Evolutionary conservation across 2,113 vertebrate genomes (phyloP), one percentile per base, ranked within the genome.

Genomic region (Dolichallabes microphthalmus): DNA sequence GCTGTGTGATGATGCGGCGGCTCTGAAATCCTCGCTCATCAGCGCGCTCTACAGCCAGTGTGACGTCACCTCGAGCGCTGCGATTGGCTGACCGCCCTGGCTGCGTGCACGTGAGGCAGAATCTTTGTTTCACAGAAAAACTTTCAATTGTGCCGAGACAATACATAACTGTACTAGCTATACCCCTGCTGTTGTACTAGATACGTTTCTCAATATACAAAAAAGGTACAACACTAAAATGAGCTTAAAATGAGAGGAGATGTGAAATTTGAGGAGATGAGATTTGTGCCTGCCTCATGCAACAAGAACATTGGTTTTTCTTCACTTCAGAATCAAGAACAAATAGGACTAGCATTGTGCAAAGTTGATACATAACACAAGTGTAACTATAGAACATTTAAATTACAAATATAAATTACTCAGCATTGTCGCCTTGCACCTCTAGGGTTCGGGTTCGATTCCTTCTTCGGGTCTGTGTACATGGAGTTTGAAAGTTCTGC

Each of bases 21-120:
- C 55, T 79, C 76, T 79, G 55, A 60, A 60, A 60, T 58, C 55
- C 55, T 60, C 76, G 76, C 76, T 78, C 66, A 68, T 82, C 63
- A 11, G 81, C 61, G 81, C 53, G 27, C 50, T 22, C 81, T 57
- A 32, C 55, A 60, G 55, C 17, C 64, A 12, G 6, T 30, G 5
- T 82, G 81, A 73, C 81, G 81, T 82, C 64, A 71, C 6, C 0
- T 3, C n/a, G 27, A 55, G 53, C 30, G 27, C 17, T 30, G 14
- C 27, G 76, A 79, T 60, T 79, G 76, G 76, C 30, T 58, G 17
- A n/a, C 39, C 69, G 7, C 30, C 3, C 15, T 15, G 15, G 6
- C 63, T 27, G 27, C 64, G 64, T 32, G 68, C 68, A 71, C 30
- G 6, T 2, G 66, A 32, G 20, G 20, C 20, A 73, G 69, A 55